These are phyloP conservation scores for Phrynocephalus forsythii DNA, from an alignment of 2,797 vertebrate species.

Conservation along the genomic window DNA sequence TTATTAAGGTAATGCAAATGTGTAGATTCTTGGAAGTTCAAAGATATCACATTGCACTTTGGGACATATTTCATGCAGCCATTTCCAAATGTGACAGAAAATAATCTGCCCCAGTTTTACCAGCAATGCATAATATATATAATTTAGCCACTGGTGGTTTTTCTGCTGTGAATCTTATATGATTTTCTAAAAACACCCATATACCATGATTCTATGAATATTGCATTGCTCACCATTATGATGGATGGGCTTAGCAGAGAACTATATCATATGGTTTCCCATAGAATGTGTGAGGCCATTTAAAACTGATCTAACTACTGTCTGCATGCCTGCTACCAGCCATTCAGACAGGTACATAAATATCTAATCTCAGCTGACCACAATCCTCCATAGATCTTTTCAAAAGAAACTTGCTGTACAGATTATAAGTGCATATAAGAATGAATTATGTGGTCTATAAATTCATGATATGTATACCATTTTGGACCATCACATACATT, in stretches of 20 bases:
- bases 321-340: neutral
- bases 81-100: slow-evolving; percentile 71
- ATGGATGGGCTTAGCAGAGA: neutral
- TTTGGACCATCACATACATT: neutral
- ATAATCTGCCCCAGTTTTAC: slow-evolving; percentile 73
- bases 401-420: too few relatives aligned
- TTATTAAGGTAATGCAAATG: slow-evolving; percentile 73
- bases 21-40: slow-evolving; percentile 75
- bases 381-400: too few relatives aligned
- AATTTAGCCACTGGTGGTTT: slow-evolving; percentile 55
- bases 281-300: neutral
- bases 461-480: neutral
- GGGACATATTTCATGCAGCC: slow-evolving; percentile 71
- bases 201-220: slow-evolving; percentile 5
- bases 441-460: too few relatives aligned
- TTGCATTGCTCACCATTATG: neutral
- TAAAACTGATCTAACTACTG: neutral
- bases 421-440: too few relatives aligned
- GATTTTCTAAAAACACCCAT: slow-evolving; percentile 36
- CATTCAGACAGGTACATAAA: neutral
- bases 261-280: neutral
- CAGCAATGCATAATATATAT: slow-evolving; percentile 59
- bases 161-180: slow-evolving; percentile 40
- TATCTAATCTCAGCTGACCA: too few relatives aligned
- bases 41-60: slow-evolving; percentile 71